phyloP scores from a whole-genome alignment of 2,888 invertebrate genomes.

The Stenchaetothrips biformis region DNA sequence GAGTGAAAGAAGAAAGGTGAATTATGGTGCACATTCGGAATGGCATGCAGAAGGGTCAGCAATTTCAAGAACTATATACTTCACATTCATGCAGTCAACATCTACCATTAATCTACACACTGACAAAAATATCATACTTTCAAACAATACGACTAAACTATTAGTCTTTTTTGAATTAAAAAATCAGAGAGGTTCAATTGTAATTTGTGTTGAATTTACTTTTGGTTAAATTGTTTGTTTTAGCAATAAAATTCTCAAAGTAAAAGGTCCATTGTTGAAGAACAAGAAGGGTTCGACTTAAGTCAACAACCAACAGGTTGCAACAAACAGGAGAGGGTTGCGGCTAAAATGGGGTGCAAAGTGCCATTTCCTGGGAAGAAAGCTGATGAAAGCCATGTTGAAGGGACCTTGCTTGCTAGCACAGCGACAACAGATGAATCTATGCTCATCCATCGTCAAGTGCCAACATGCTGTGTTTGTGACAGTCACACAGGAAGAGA shows the following conservation, averaged over 20 bases:
- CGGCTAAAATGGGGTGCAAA: not conserved
- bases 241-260: not conserved
- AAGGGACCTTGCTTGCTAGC: too few relatives aligned
- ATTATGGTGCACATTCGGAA: not conserved
- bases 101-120: not conserved
- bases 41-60: not conserved
- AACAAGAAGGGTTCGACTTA: not conserved
- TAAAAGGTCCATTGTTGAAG: too few relatives aligned
- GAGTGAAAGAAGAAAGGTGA: slow-evolving; percentile 13
- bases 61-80: not conserved
- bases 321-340: too few relatives aligned
- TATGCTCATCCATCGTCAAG: too few relatives aligned
- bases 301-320: too few relatives aligned
- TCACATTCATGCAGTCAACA: not conserved
- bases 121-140: not conserved
- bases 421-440: too few relatives aligned
- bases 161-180: not conserved
- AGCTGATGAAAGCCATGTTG: too few relatives aligned
- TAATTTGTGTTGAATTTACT: not conserved
- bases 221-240: not conserved
- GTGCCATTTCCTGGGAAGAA: not conserved
- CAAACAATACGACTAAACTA: not conserved
- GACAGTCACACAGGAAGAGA: not conserved
- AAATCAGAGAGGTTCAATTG: not conserved
- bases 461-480: not conserved